Evolutionary conservation across 2,797 vertebrate genomes (phyloP), one percentile per base, ranked within the genome.

Genomic region (Amphiprion clarkii): DNA sequence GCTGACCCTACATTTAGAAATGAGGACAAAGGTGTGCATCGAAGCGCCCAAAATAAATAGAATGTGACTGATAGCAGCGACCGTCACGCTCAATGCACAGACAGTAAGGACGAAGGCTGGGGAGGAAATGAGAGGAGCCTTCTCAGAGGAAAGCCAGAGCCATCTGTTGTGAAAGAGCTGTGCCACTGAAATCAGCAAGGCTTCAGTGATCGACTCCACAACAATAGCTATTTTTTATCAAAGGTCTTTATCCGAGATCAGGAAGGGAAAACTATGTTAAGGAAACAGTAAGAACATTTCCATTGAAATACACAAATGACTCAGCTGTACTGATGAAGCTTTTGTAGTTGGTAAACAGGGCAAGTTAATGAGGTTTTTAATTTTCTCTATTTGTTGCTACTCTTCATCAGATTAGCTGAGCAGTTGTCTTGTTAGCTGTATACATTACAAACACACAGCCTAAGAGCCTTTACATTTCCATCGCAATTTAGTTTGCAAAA

Each of bases 11-110:
- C 88, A 87, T 92, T 89, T 88, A 90, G 85, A 92, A 90, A 93
- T 56, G 83, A 88, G 90, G 87, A 93, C 87, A 90, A 89, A 89
- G 86, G 87, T 91, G 87, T 87, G 84, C 89, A 83, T 76, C 17
- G 31, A 83, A 84, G 79, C 63, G 70, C 88, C 87, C 78, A 87
- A 91, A 92, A 92, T 92, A 93, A 93, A 93, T 87, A 89, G 85
- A 81, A 92, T 87, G 89, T 90, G 91, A 92, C 84, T 88, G 88
- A 90, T 90, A 67, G 80, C 84, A 75, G 81, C 21, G 90, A 89
- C 89, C 86, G 90, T 93, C 89, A 91, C 70, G 74, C 89, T 90
- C 72, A 2, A 6, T 81, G 84, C 74, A n/a, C 82, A 78, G 80
- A 77, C 76, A 74, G 86, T 76, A 58, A 82, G 80, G 83, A 82